These are phyloP conservation scores for Horisme vitalbata DNA, from an alignment of 2,888 invertebrate genomes.

Conservation along the genomic window DNA sequence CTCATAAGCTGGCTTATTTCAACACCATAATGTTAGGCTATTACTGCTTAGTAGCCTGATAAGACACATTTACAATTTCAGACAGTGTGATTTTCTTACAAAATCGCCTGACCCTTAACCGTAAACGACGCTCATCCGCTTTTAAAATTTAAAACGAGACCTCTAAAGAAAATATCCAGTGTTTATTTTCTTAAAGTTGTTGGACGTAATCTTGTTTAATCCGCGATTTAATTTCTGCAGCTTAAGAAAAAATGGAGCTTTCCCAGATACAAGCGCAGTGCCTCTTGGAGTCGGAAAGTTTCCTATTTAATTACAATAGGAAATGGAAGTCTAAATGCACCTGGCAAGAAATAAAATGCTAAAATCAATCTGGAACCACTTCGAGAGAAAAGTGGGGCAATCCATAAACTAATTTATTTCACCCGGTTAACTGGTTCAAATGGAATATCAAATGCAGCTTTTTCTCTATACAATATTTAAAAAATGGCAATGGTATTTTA, in stretches of 20 bases:
- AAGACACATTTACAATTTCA: not conserved
- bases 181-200: conserved; percentile 22
- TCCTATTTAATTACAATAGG: conserved; percentile 65
- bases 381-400: conserved; percentile 48
- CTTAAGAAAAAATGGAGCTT: conserved; percentile 39
- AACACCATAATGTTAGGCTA: conserved; percentile 16
- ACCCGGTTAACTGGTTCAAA: conserved; percentile 47
- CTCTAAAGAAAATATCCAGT: conserved; percentile 5
- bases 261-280: conserved; percentile 36
- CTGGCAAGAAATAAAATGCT: conserved; percentile 53
- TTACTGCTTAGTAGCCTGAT: not conserved
- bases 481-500: not conserved
- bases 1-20: conserved; percentile 28
- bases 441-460: conserved; percentile 41
- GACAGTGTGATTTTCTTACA: too few species aligned
- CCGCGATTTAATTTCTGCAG: conserved; percentile 35
- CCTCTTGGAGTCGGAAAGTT: conserved; percentile 49
- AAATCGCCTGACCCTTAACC: too few species aligned
- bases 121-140: not conserved
- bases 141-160: conserved; percentile 1
- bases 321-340: conserved; percentile 68
- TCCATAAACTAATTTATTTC: conserved; percentile 64
- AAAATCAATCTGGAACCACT: conserved; percentile 47
- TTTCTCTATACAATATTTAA: not conserved
- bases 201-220: conserved; percentile 30